Percentiles rank a stretch among this genome's conserved stretches.
phyloP scores from a whole-genome alignment of 2,113 vertebrate species.

The Pelodiscus sinensis region DNA sequence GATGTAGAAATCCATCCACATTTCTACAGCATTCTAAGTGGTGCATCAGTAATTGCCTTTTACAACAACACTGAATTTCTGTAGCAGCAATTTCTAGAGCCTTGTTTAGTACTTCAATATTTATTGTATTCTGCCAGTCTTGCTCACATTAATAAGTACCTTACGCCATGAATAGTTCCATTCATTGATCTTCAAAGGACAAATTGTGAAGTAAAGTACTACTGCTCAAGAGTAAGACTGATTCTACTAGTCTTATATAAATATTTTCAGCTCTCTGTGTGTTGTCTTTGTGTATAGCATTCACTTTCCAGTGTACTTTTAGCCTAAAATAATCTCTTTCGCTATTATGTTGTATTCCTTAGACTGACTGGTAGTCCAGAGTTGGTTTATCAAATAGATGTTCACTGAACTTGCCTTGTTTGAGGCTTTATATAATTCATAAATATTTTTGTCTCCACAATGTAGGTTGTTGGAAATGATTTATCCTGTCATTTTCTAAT shows the following conservation, averaged over 20 bases:
- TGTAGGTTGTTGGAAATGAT: background rate
- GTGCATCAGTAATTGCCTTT: background rate
- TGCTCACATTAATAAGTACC: background rate
- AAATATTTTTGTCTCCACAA: background rate
- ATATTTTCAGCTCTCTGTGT: background rate
- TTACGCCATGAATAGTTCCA: rapidly evolving
- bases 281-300: background rate
- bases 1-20: background rate
- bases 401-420: background rate
- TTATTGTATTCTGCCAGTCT: background rate
- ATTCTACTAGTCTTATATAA: background rate
- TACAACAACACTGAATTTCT: rapidly evolving
- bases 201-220: background rate
- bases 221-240: background rate
- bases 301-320: background rate
- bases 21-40: background rate
- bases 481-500: background rate
- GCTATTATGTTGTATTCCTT: background rate
- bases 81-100: background rate
- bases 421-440: background rate
- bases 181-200: background rate
- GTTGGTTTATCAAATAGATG: background rate
- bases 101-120: background rate
- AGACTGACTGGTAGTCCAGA: background rate
- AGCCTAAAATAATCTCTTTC: background rate